A percentile compares a stretch with the other conserved stretches of the same genome.
Evolutionary conservation across 92 coral and sea anemone genomes (phyloP).

Genomic region (Hydrozoanthus gracilis): DNA sequence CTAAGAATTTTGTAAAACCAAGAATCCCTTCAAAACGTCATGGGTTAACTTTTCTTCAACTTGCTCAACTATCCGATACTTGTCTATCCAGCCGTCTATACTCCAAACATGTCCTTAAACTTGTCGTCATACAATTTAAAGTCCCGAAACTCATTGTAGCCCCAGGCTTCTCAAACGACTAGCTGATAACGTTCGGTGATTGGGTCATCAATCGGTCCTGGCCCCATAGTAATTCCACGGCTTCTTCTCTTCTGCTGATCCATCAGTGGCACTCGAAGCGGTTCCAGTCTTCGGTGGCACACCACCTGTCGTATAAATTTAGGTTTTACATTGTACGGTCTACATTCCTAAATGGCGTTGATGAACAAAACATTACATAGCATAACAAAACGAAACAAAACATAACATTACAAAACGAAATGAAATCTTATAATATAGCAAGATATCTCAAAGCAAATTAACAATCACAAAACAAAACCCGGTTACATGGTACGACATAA

Average conservation of each 20-base stretch:
- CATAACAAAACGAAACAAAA: background rate
- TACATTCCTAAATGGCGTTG: background rate
- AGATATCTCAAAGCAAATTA: background rate
- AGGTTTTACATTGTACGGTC: too few relatives aligned
- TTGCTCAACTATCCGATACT: too few relatives aligned
- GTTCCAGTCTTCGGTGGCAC: slow-evolving; percentile 83
- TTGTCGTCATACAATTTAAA: slow-evolving; percentile 67
- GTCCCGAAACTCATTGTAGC: slow-evolving; percentile 66
- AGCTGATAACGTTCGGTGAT: slow-evolving; percentile 85
- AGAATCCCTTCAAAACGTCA: too few relatives aligned
- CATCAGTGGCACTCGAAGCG: slow-evolving; percentile 57
- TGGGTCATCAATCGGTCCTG: slow-evolving; percentile 62
- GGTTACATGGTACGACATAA: background rate
- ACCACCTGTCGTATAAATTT: slow-evolving; percentile 62
- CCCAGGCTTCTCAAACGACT: slow-evolving; percentile 91
- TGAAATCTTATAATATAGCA: background rate
- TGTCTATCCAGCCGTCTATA: background rate
- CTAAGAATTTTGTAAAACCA: too few relatives aligned
- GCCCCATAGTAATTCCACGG: slow-evolving; percentile 29
- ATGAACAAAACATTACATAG: background rate
- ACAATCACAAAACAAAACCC: background rate
- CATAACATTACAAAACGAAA: background rate
- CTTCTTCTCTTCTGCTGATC: slow-evolving; percentile 35
- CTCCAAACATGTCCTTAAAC: slow-evolving; percentile 65
- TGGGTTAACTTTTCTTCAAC: too few relatives aligned